Percentiles rank a stretch among this genome's conserved stretches.
Evolutionary conservation across 1,140 invertebrate genomes (phyloP).

Genomic region (Hypsibius dujardini): DNA sequence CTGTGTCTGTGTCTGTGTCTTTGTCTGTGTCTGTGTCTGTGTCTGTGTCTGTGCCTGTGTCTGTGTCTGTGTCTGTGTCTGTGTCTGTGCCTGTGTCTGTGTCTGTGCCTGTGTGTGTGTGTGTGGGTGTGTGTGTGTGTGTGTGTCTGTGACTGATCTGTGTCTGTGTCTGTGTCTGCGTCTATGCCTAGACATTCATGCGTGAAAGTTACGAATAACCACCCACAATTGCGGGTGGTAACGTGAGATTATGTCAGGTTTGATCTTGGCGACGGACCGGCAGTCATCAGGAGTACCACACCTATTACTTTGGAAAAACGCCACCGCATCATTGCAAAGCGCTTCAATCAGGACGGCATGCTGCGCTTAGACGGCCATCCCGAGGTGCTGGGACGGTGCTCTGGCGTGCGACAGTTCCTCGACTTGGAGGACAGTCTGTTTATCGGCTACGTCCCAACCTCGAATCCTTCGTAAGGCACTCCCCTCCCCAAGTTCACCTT

Average conservation of each 20-base stretch:
- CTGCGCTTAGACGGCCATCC: slow-evolving; percentile 60
- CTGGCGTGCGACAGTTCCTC: slow-evolving; percentile 56
- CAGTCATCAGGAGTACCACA: slow-evolving; percentile 52
- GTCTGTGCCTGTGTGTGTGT: background rate
- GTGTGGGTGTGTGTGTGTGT: background rate
- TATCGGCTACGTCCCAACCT: slow-evolving; percentile 55
- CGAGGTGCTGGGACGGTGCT: slow-evolving; percentile 56
- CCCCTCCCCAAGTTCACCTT: no score
- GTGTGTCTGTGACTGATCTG: background rate
- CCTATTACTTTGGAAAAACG: slow-evolving; percentile 52
- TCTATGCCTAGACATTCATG: no score
- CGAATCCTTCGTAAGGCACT: slow-evolving; percentile 40
- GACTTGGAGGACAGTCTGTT: slow-evolving; percentile 63
- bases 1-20: no score
- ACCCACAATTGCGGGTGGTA: no score
- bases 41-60: no score
- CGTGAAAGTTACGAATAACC: no score
- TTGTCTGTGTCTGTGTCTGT: no score
- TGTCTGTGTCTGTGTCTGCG: slow-evolving; percentile 9
- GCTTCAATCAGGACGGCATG: slow-evolving; percentile 64
- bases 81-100: no score
- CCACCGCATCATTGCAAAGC: slow-evolving; percentile 59
- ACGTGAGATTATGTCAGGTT: no score
- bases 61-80: no score
- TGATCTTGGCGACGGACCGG: slow-evolving; percentile 66